Conservation (phyloP, 2,888 invertebrate species). For the Amiota communis region DNA sequence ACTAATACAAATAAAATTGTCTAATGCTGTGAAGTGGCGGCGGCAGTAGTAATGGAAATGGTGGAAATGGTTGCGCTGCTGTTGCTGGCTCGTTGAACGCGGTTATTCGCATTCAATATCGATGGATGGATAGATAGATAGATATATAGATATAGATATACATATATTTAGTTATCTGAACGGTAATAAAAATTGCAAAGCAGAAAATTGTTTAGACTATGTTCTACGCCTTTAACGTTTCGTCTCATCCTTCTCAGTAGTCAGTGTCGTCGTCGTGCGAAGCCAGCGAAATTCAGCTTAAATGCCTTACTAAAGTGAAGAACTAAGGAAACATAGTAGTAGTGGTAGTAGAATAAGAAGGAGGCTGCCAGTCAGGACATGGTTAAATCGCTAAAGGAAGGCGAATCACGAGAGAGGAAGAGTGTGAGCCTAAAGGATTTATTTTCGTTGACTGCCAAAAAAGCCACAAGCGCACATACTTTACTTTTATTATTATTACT, state of each 20-base stretch:
- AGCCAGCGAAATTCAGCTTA: not conserved
- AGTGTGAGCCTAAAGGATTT: constrained; percentile 34
- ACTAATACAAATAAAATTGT: no score
- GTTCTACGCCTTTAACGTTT: not conserved
- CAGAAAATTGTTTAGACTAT: constrained; percentile 50
- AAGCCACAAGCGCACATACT: constrained; percentile 57
- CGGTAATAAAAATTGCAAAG: constrained; percentile 53
- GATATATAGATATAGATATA: no score
- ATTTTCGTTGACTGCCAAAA: constrained; percentile 50
- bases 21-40: no score
- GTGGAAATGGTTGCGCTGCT: no score
- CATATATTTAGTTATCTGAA: constrained; percentile 22
- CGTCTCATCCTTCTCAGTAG: not conserved
- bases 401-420: not conserved
- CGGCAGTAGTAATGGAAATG: no score
- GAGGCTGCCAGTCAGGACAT: not conserved
- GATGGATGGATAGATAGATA: not conserved
- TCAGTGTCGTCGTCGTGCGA: not conserved
- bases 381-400: not conserved
- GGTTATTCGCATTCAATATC: constrained; percentile 15
- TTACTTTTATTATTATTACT: constrained; percentile 28
- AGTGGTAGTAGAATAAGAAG: no score
- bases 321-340: no score
- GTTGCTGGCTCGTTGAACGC: no score
- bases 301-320: no score